phyloP scores from a whole-genome alignment of 2,888 invertebrate species.

The Agrotis puta region DNA sequence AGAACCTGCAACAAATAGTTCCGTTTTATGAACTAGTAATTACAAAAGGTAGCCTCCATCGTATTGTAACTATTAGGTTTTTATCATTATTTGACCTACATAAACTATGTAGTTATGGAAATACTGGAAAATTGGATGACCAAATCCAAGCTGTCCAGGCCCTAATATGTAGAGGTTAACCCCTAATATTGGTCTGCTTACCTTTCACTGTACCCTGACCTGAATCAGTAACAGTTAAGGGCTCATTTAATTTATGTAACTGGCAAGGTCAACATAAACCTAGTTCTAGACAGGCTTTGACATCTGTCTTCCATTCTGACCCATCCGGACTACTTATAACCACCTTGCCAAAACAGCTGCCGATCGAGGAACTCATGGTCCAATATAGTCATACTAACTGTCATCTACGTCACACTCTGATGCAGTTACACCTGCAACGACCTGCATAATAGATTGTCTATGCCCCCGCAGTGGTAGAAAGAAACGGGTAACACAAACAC shows the following conservation, averaged over 20 bases:
- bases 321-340: conserved; percentile 42
- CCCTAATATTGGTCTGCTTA: conserved; percentile 5
- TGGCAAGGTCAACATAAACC: not conserved
- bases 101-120: no score
- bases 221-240: conserved; percentile 1
- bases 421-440: conserved; percentile 45
- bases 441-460: conserved; percentile 38
- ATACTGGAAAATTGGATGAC: no score
- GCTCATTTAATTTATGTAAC: conserved; percentile 20
- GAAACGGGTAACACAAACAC: conserved; percentile 36
- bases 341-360: conserved; percentile 12
- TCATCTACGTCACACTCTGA: conserved; percentile 15
- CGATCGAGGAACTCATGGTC: conserved; percentile 6
- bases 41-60: no score
- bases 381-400: conserved; percentile 21
- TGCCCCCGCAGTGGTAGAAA: conserved; percentile 43
- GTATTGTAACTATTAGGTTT: no score
- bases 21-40: no score
- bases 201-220: not conserved
- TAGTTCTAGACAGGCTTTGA: not conserved
- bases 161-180: not conserved
- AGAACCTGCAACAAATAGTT: not conserved
- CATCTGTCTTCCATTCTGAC: not conserved
- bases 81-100: no score
- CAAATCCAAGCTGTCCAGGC: not conserved